A percentile compares a stretch with the other conserved stretches of the same genome.
These are phyloP conservation scores for Magallana nippona DNA, from an alignment of 2,888 invertebrate genomes.

Conservation along the genomic window DNA sequence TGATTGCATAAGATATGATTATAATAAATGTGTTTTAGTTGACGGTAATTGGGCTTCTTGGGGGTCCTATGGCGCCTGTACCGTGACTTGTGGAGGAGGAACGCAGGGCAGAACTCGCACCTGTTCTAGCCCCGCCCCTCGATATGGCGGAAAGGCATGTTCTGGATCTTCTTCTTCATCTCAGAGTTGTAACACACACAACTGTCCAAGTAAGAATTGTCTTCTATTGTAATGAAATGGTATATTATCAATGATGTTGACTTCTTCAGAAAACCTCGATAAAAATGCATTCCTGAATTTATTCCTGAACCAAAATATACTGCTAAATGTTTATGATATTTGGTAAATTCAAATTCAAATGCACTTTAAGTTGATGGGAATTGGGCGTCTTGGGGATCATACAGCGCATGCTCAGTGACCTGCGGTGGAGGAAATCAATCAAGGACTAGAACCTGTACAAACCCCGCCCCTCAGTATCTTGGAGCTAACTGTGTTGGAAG, in stretches of 20 bases:
- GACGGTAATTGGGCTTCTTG: conserved; percentile 23
- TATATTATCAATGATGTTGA: too few relatives aligned
- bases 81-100: conserved; percentile 49
- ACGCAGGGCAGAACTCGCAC: conserved; percentile 52
- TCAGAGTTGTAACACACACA: conserved; percentile 36
- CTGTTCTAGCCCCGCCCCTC: conserved; percentile 49
- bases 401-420: conserved; percentile 39
- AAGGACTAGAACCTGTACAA: conserved; percentile 39
- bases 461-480: conserved; percentile 44
- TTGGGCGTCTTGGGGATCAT: conserved; percentile 41
- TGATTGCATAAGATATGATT: background rate
- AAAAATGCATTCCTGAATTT: too few relatives aligned
- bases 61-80: conserved; percentile 3
- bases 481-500: conserved; percentile 42
- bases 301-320: too few relatives aligned
- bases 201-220: conserved; percentile 52
- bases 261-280: too few relatives aligned
- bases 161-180: conserved; percentile 37
- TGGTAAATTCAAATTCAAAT: too few relatives aligned
- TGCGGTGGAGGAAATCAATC: conserved; percentile 42
- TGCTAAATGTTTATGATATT: too few relatives aligned
- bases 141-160: conserved; percentile 47
- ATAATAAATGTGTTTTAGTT: conserved; percentile 13
- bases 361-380: conserved; percentile 47
- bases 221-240: too few relatives aligned